These are phyloP conservation scores for Rhinella marina DNA, from an alignment of 2,797 vertebrate species.

Conservation along the genomic window DNA sequence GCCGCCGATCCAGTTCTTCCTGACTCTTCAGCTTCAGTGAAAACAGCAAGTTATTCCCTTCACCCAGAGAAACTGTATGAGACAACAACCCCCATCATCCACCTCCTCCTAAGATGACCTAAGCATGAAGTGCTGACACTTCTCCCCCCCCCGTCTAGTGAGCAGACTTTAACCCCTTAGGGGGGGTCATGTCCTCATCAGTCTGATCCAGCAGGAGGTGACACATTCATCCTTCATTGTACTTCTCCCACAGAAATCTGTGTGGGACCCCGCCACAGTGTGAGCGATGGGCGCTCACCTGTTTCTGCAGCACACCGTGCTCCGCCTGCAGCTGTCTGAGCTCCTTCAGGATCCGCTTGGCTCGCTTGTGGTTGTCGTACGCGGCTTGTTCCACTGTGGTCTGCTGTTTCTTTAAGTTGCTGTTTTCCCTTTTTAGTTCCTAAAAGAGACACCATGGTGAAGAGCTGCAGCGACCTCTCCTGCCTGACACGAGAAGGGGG, in stretches of 20 bases:
- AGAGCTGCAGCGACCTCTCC: too few species aligned
- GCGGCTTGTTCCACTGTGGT: constrained; percentile 67
- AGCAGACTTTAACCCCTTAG: too few species aligned
- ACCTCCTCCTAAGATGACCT: neutral
- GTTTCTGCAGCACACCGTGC: constrained; percentile 67
- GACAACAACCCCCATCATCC: neutral
- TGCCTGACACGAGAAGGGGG: too few species aligned
- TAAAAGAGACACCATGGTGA: constrained; percentile 26
- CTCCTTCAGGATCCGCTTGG: constrained; percentile 64
- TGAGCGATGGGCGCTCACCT: constrained; percentile 63
- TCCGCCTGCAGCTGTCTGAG: constrained; percentile 69
- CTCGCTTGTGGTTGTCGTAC: constrained; percentile 65
- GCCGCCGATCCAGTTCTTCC: constrained; percentile 71
- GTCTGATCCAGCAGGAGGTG: too few species aligned
- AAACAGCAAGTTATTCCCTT: neutral
- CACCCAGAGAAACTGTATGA: neutral
- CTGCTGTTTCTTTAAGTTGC: constrained; percentile 68
- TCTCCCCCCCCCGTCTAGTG: too few species aligned
- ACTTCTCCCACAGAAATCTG: too few species aligned
- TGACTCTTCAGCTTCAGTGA: constrained; percentile 71
- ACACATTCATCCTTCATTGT: too few species aligned
- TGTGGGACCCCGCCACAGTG: too few species aligned
- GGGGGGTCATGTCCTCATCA: too few species aligned
- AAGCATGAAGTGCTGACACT: too few species aligned
- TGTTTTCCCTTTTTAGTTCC: constrained; percentile 70